A percentile compares a stretch with the other conserved stretches of the same genome.
phyloP scores from a whole-genome alignment of 2,888 invertebrate genomes.

The Idaea biselata region DNA sequence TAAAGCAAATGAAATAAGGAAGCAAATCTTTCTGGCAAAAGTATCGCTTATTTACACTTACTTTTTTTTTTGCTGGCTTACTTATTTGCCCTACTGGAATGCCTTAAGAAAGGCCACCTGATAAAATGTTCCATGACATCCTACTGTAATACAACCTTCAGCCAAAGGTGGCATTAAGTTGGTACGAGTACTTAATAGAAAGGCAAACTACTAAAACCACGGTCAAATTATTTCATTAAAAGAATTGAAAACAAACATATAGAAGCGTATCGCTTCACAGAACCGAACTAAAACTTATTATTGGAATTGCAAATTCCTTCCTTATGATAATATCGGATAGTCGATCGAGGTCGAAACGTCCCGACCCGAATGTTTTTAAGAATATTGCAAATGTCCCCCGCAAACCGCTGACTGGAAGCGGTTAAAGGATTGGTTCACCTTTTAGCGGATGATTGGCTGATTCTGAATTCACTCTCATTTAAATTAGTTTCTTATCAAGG shows the following conservation, averaged over 20 bases:
- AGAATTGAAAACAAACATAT: not conserved
- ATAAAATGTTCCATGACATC: too few relatives aligned
- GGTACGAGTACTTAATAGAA: not conserved
- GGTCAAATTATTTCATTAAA: not conserved
- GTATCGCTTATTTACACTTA: too few relatives aligned
- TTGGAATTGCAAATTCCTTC: slow-evolving; percentile 52
- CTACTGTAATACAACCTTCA: not conserved
- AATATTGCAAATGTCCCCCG: slow-evolving; percentile 65
- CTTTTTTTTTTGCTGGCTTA: too few relatives aligned
- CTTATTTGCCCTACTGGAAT: too few relatives aligned
- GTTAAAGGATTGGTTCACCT: slow-evolving; percentile 61
- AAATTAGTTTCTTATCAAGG: not conserved
- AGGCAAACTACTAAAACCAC: not conserved
- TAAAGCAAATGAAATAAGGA: too few relatives aligned
- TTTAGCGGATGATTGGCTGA: slow-evolving; percentile 44
- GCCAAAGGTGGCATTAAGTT: not conserved
- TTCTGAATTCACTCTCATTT: slow-evolving; percentile 35
- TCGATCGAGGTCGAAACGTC: slow-evolving; percentile 42
- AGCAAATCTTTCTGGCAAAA: too few relatives aligned
- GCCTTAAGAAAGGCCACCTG: too few relatives aligned
- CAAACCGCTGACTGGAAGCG: slow-evolving; percentile 54
- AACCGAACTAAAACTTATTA: slow-evolving; percentile 42
- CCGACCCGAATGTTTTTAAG: slow-evolving; percentile 63
- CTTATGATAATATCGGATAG: slow-evolving; percentile 43
- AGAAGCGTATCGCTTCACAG: not conserved